Base-by-base conservation (phyloP, 2,888 invertebrate species). In the Synergus laeviventris region DNA sequence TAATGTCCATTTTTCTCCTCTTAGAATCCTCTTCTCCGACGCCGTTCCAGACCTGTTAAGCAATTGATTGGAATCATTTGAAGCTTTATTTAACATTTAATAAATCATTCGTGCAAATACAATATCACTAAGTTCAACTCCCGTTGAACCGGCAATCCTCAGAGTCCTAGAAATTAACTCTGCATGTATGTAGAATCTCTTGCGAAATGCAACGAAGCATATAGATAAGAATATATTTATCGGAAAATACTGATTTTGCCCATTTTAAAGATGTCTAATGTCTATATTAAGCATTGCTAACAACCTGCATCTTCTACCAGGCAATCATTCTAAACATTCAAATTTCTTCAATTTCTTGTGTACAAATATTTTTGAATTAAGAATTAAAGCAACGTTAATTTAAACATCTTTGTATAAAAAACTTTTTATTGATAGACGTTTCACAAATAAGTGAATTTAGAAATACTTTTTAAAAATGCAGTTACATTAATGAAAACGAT, bases 1-100 rank as follows among this genome's bases (percentile, higher is more conserved):
- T 95, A 85, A 95, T 93, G 85, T 94, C 94, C 90, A 93, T 91
- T 89, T 94, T 94, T 86, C 92, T 92, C 86, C 93, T 92, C 89
- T 93, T 93, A 64, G 93, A 92, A 86, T 76, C 93, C 87, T 92
- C 92, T 75, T 90, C 91, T 74, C 87, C 87, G 74, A 83, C 86
- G 82, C 89, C 88, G 86, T 88, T 89, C 89, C 90, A 90, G 78
- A 85, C 85, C 89, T 90, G 83, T 76, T 79, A 82, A 39, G 18
- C 62, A 74, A 78, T 76, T 76, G 73, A 74, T 73, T 66, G 49
- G 49, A 42, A 70, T 49, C 16, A 70, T 1, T 49, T 11, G 2
- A 54, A 70, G 75, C 56, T 78, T 78, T 81, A 83, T 83, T 84
- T 80, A 85, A 84, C 84, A 80, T 84, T 81, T 83, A 56, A 21